Conservation (phyloP, 2,888 invertebrate species). For the Elegia similella region DNA sequence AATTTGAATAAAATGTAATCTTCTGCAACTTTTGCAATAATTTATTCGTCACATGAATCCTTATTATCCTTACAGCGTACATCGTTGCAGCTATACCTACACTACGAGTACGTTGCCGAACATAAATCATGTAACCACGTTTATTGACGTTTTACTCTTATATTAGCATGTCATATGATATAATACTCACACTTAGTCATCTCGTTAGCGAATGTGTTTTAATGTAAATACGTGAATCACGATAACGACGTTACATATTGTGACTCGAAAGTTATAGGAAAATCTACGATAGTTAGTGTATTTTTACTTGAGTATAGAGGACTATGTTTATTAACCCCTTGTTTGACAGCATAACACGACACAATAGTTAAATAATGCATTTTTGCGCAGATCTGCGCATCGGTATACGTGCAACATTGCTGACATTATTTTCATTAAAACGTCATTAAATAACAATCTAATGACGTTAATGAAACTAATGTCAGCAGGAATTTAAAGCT, state of each 20-base stretch:
- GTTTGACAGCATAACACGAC: too few species aligned
- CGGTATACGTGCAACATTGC: too few species aligned
- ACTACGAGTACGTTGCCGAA: neutral
- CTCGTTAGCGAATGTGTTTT: constrained; percentile 6
- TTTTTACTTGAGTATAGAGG: neutral
- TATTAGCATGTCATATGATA: constrained; percentile 10
- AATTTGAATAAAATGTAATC: too few species aligned
- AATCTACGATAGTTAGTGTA: neutral
- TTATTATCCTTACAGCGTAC: neutral
- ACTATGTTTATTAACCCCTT: too few species aligned
- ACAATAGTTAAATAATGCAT: too few species aligned
- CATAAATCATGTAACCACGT: neutral
- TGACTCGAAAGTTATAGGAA: neutral
- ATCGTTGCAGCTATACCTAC: neutral
- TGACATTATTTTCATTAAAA: too few species aligned
- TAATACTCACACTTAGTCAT: constrained; percentile 9
- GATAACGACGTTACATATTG: constrained; percentile 1
- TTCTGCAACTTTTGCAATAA: too few species aligned
- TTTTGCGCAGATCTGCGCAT: too few species aligned
- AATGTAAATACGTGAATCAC: neutral
- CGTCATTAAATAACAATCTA: too few species aligned
- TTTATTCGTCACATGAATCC: too few species aligned
- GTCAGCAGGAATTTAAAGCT: too few species aligned
- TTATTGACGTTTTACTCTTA: neutral
- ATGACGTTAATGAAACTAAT: too few species aligned